Evolutionary conservation across 2,797 vertebrate genomes (phyloP).

Genomic region (Caiman crocodilus): DNA sequence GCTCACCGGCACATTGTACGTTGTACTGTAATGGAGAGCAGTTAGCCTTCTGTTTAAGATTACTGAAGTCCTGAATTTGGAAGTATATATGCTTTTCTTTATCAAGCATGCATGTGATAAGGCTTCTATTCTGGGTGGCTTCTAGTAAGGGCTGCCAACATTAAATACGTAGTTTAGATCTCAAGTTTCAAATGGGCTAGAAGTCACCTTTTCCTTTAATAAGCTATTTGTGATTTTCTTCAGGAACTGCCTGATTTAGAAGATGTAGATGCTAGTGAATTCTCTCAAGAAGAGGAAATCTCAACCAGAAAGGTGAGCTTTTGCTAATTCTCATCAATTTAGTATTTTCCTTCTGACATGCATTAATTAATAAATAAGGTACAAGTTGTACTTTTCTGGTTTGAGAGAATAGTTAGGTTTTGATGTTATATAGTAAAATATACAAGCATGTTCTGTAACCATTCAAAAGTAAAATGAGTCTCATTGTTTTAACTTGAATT

Average conservation of each 20-base stretch:
- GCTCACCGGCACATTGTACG: background rate
- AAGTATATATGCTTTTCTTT: background rate
- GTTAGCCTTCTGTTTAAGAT: background rate
- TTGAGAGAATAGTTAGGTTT: background rate
- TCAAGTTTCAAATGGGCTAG: background rate
- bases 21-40: background rate
- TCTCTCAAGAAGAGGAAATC: background rate
- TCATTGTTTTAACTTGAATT: background rate
- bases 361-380: background rate
- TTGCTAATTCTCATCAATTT: background rate
- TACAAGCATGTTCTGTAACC: background rate
- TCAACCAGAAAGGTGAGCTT: constrained; percentile 58
- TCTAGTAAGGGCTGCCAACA: background rate
- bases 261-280: constrained; percentile 79
- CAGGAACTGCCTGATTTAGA: constrained; percentile 95
- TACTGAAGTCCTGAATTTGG: background rate
- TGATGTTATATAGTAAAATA: background rate
- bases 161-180: background rate
- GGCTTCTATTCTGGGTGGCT: background rate
- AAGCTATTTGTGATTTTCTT: constrained; percentile 13
- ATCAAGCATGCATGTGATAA: background rate
- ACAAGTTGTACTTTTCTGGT: background rate
- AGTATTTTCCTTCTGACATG: background rate
- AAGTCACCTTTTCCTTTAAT: background rate
- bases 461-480: background rate